Conservation (phyloP, 2,797 vertebrate species). For the Parauchenoglanis punctatus region DNA sequence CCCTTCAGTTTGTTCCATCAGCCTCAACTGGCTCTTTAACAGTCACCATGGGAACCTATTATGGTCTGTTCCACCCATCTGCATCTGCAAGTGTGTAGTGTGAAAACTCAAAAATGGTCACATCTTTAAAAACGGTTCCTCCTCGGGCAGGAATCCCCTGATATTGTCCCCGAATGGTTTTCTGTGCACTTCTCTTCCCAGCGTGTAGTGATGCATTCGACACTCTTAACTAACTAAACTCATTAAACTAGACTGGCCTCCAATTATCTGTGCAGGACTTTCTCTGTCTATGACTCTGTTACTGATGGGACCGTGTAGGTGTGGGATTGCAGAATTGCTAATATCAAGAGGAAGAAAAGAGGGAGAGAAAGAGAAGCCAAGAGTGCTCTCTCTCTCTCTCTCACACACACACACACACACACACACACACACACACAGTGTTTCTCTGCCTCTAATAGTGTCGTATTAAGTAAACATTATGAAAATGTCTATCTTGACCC, state of each 20-base stretch:
- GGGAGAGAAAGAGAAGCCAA: neutral
- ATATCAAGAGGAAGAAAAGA: neutral
- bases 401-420: neutral
- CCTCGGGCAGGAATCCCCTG: constrained; percentile 3
- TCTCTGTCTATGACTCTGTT: neutral
- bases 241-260: neutral
- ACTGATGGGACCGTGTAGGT: neutral
- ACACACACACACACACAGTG: neutral
- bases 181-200: too few relatives aligned
- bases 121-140: constrained; percentile 12
- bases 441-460: neutral
- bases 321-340: neutral
- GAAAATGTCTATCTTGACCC: constrained; percentile 22
- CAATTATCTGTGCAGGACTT: constrained; percentile 36
- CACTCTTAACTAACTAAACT: neutral
- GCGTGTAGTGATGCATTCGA: neutral
- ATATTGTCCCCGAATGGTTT: neutral
- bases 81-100: constrained; percentile 8
- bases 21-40: constrained; percentile 38
- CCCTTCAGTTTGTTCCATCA: constrained; percentile 50
- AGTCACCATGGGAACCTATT: constrained; percentile 59
- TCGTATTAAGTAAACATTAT: neutral
- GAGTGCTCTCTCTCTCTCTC: neutral
- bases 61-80: constrained; percentile 48
- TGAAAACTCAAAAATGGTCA: constrained; percentile 46